Percentiles rank a stretch among this genome's conserved stretches.
Evolutionary conservation across 2,888 invertebrate species (phyloP).

Genomic region (Thymelicus lineola): DNA sequence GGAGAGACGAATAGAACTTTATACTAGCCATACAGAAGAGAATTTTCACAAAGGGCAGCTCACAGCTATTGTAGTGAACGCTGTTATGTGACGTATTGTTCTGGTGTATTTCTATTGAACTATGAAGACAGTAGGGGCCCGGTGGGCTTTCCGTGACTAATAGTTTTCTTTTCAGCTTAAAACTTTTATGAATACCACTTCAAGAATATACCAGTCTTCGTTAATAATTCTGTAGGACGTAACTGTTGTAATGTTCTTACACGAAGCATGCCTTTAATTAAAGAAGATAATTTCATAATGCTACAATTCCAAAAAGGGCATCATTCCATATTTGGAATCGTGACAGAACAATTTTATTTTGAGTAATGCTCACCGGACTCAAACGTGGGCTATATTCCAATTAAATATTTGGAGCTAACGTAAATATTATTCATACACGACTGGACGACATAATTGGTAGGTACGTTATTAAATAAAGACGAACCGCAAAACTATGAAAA

Average conservation of each 20-base stretch:
- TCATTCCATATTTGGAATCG: neutral
- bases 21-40: neutral
- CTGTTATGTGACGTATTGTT: constrained; percentile 7
- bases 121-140: neutral
- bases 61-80: constrained; percentile 3
- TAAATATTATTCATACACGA: too few species aligned
- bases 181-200: neutral
- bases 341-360: neutral
- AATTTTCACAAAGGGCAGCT: constrained; percentile 8
- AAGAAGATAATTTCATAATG: neutral
- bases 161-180: constrained; percentile 5
- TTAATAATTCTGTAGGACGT: neutral
- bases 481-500: too few species aligned
- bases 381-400: neutral
- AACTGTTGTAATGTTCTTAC: neutral
- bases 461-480: too few species aligned
- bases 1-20: neutral
- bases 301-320: neutral
- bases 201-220: neutral
- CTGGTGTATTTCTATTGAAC: constrained; percentile 12
- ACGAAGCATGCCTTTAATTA: neutral
- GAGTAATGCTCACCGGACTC: neutral
- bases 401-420: neutral
- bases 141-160: neutral
- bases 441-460: too few species aligned